A percentile compares a stretch with the other conserved stretches of the same genome.
Conservation (phyloP, 2,113 vertebrate genomes). For the Setophaga coronata region DNA sequence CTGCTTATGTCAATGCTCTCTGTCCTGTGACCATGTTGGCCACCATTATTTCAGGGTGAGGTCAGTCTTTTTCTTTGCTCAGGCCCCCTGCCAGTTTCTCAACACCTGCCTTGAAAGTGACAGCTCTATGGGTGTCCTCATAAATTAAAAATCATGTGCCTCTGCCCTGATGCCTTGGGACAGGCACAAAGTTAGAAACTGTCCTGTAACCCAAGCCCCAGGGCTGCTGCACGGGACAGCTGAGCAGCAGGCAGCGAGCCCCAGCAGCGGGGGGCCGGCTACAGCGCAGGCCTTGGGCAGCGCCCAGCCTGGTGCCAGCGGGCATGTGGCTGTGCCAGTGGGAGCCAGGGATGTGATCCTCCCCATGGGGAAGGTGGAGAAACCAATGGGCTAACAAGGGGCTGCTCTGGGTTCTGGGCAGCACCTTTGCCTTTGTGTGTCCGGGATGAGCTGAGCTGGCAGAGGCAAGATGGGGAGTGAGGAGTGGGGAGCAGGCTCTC, state of each 20-base stretch:
- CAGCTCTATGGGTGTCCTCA: conserved; percentile 94
- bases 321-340: neutral
- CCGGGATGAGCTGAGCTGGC: fast-evolving
- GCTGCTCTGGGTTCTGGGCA: neutral
- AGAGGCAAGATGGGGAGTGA: neutral
- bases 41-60: conserved; percentile 91
- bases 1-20: conserved; percentile 82
- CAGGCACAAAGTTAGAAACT: conserved; percentile 92
- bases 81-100: conserved; percentile 83
- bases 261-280: conserved; percentile 60
- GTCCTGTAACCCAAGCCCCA: conserved; percentile 87
- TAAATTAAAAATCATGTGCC: conserved; percentile 97
- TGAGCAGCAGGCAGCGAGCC: conserved; percentile 78
- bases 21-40: conserved; percentile 86
- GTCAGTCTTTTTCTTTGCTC: conserved; percentile 89
- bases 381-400: neutral
- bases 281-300: neutral
- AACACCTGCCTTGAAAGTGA: conserved; percentile 96
- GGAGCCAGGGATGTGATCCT: neutral
- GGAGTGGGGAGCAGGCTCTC: neutral
- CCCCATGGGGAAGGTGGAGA: neutral
- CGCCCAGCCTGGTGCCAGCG: neutral
- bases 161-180: conserved; percentile 79
- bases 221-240: conserved; percentile 81
- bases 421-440: fast-evolving